Conservation (phyloP, 1,140 invertebrate species). For the Chrysomallon squamiferum region DNA sequence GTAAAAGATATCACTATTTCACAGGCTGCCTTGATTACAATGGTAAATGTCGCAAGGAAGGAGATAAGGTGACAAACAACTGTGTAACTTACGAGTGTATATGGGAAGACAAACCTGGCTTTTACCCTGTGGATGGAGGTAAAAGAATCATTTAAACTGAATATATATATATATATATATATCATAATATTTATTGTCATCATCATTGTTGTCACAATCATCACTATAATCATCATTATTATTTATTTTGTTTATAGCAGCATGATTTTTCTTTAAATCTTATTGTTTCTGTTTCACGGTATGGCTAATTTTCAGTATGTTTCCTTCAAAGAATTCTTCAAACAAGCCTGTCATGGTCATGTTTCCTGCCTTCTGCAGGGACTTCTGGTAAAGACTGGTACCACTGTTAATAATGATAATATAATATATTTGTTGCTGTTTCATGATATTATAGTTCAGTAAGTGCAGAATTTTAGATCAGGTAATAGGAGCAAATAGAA, state of each 20-base stretch:
- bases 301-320: not conserved
- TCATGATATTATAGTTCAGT: no score
- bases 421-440: no score
- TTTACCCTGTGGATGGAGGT: slow-evolving; percentile 9
- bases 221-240: not conserved
- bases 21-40: slow-evolving; percentile 18
- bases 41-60: slow-evolving; percentile 6
- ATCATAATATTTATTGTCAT: not conserved
- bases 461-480: no score
- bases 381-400: no score
- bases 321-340: no score
- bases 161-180: not conserved
- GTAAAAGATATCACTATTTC: not conserved
- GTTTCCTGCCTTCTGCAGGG: no score
- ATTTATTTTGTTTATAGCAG: not conserved
- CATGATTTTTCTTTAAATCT: not conserved
- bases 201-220: no score
- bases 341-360: no score
- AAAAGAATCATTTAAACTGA: slow-evolving; percentile 7
- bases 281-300: not conserved
- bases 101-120: not conserved
- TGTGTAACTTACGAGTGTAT: slow-evolving; percentile 18
- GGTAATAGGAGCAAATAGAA: no score
- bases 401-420: no score
- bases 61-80: not conserved